Percentiles rank a stretch among this genome's conserved stretches.
phyloP scores from a whole-genome alignment of 30 jellyfish, hydroid and myxozoan species.

The Chironex yamaguchii region DNA sequence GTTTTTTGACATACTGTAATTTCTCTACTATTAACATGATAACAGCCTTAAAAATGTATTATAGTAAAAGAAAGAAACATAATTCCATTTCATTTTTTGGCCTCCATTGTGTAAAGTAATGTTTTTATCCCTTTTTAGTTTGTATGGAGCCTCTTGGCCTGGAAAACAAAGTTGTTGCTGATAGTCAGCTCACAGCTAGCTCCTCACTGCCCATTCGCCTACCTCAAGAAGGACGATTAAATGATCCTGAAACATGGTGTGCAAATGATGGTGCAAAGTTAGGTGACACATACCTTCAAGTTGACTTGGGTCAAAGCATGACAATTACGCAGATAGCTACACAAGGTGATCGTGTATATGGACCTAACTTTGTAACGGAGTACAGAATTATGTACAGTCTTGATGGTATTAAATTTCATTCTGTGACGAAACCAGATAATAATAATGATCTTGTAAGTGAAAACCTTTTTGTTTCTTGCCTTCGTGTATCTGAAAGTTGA shows the following conservation, averaged over 20 bases:
- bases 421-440: too few species aligned
- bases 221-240: background rate
- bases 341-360: background rate
- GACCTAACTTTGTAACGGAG: background rate
- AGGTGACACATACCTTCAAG: background rate
- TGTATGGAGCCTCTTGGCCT: background rate
- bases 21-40: too few species aligned
- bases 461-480: too few species aligned
- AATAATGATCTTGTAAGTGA: too few species aligned
- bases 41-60: too few species aligned
- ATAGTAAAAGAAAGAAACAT: too few species aligned
- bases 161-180: background rate
- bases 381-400: background rate
- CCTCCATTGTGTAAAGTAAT: too few species aligned
- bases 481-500: too few species aligned
- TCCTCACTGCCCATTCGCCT: background rate
- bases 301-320: background rate
- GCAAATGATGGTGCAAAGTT: background rate
- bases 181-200: background rate
- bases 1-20: too few species aligned
- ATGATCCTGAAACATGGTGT: background rate
- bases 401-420: background rate
- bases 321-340: background rate
- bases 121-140: background rate
- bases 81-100: too few species aligned